These are phyloP conservation scores for Cyprinodon brontotheroides DNA, from an alignment of 2,113 vertebrate species.

Conservation along the genomic window DNA sequence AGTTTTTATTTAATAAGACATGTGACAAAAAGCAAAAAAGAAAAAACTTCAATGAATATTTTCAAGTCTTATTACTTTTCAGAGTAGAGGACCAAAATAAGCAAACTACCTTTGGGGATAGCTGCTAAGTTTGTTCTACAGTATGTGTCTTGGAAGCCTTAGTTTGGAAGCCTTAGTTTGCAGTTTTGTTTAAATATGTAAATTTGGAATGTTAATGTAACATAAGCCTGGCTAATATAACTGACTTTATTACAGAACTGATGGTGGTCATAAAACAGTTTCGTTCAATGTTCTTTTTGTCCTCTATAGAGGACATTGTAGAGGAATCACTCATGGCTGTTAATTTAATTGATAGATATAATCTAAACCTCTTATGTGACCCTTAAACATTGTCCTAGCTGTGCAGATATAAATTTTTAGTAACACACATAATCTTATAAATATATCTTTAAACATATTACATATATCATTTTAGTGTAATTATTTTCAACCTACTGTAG, in stretches of 20 bases:
- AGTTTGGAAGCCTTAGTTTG: background rate
- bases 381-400: conserved; percentile 24
- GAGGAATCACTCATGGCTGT: conserved; percentile 51
- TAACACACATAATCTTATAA: conserved; percentile 4
- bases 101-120: background rate
- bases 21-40: background rate
- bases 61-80: background rate
- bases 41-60: background rate
- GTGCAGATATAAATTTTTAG: conserved; percentile 14
- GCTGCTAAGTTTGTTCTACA: background rate
- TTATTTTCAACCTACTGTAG: background rate
- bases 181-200: background rate
- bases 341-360: conserved; percentile 58
- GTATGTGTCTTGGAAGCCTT: too few species aligned
- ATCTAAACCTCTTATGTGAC: conserved; percentile 14
- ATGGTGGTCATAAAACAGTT: conserved; percentile 61
- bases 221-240: conserved; percentile 12
- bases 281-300: conserved; percentile 44
- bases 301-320: conserved; percentile 49
- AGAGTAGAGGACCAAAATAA: background rate
- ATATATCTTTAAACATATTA: conserved; percentile 2
- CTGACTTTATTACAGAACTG: conserved; percentile 47
- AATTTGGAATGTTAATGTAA: background rate
- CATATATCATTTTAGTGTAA: background rate
- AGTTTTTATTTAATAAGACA: background rate